Evolutionary conservation across 2,888 invertebrate genomes (phyloP), one percentile per base, ranked within the genome.

Genomic region (Volucella inflata): DNA sequence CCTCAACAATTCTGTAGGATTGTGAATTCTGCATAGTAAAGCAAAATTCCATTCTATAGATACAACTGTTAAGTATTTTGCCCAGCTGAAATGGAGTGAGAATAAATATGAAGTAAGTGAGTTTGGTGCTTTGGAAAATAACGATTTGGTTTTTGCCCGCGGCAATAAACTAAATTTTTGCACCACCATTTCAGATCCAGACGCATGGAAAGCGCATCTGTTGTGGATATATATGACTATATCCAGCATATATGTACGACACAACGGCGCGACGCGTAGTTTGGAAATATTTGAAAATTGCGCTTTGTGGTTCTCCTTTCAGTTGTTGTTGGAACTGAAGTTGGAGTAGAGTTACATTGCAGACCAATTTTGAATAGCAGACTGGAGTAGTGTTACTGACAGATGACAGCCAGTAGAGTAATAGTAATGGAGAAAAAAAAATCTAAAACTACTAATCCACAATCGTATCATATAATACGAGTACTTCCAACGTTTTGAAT

Each of bases 401-500:
- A 65, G 51, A 65, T 79, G 75, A 84, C 82, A 82, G 67, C 50
- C 67, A 38, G 59, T 59, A 48, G 42, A 67, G 59, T 38, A 57
- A 75, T 38, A 48, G 50, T n/a, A 72, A 30, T n/a, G 38, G 30
- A 30, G 12, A 64, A 72, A 59, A 79, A 71, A 30, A 30, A 30
- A 30, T 30, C 12, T 11, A 8, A 2, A 14, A 8, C 40, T 30
- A 59, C 6, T 38, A 48, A 46, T 11, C 38, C 50, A 16, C 40
- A 65, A 57, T 65, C 75, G 64, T 64, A 55, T 46, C 53, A n/a
- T n/a, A n/a, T n/a, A n/a, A n/a, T n/a, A n/a, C n/a, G n/a, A n/a
- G n/a, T 84, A 84, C 80, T 84, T 84, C 84, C 84, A 84, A 75
- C 80, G 80, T 80, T 84, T 84, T 84, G 84, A 80, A 71, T 84